Evolutionary conservation across 2,113 vertebrate species (phyloP).

Genomic region (Corydoras maculifer): DNA sequence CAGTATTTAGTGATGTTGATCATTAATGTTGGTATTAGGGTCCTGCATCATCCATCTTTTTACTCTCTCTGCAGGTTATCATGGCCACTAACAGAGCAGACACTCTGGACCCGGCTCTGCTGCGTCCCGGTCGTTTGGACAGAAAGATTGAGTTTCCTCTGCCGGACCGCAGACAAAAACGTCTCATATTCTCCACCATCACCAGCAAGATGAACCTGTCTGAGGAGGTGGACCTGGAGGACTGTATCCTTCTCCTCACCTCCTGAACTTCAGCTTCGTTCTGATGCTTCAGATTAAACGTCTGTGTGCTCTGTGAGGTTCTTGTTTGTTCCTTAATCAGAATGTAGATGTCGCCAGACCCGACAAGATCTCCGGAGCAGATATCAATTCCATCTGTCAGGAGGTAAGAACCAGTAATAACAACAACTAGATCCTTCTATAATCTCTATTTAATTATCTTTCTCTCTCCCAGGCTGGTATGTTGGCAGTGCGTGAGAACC

Average conservation of each 20-base stretch:
- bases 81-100: conserved; percentile 94
- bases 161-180: conserved; percentile 87
- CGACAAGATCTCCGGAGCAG: conserved; percentile 90
- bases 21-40: too few relatives aligned
- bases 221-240: conserved; percentile 90
- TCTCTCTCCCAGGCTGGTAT: conserved; percentile 74
- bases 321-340: conserved; percentile 58
- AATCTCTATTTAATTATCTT: background rate
- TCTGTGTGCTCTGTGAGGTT: conserved; percentile 5
- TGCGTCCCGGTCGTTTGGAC: conserved; percentile 84
- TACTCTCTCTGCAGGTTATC: conserved; percentile 70
- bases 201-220: conserved; percentile 95
- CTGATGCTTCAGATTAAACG: background rate
- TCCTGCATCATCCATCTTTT: too few relatives aligned
- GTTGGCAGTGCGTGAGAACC: conserved; percentile 88
- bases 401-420: conserved; percentile 66
- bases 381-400: conserved; percentile 94
- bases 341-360: conserved; percentile 82
- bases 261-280: background rate
- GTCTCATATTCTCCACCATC: conserved; percentile 89
- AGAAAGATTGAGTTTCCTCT: conserved; percentile 90
- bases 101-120: conserved; percentile 84
- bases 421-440: too few relatives aligned
- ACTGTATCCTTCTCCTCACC: conserved; percentile 76
- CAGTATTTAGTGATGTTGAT: too few relatives aligned